phyloP scores from a whole-genome alignment of 2,113 vertebrate species.

The Zosterops hypoxanthus region DNA sequence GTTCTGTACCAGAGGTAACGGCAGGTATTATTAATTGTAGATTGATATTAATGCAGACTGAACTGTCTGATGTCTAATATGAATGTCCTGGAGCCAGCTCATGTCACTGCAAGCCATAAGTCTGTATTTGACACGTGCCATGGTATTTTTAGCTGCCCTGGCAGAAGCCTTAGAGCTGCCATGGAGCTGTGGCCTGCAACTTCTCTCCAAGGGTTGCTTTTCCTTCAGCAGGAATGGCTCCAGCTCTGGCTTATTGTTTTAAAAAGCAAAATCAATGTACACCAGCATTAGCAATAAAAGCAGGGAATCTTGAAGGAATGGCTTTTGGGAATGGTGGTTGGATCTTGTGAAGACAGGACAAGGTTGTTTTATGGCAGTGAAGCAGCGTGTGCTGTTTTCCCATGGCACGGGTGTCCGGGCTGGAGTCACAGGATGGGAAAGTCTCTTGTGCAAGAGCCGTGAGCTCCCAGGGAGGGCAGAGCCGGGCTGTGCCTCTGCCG shows the following conservation, averaged over 20 bases:
- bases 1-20: not conserved
- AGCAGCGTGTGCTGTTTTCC: not conserved
- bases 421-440: not conserved
- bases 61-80: not conserved
- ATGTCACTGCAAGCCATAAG: not conserved
- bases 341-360: not conserved
- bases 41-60: not conserved
- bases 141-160: not conserved
- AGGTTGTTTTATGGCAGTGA: fast-evolving
- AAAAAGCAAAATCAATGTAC: not conserved
- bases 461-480: fast-evolving
- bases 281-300: fast-evolving
- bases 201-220: not conserved
- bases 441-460: not conserved
- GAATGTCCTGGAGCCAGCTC: not conserved
- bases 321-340: no score
- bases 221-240: not conserved
- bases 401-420: not conserved
- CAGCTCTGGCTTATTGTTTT: not conserved
- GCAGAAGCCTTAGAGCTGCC: not conserved
- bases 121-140: not conserved
- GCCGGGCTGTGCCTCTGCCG: fast-evolving
- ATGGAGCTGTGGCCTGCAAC: fast-evolving
- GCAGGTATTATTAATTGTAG: not conserved
- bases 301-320: not conserved